Conservation (phyloP, 2,797 vertebrate genomes). For the Semotilus atromaculatus region DNA sequence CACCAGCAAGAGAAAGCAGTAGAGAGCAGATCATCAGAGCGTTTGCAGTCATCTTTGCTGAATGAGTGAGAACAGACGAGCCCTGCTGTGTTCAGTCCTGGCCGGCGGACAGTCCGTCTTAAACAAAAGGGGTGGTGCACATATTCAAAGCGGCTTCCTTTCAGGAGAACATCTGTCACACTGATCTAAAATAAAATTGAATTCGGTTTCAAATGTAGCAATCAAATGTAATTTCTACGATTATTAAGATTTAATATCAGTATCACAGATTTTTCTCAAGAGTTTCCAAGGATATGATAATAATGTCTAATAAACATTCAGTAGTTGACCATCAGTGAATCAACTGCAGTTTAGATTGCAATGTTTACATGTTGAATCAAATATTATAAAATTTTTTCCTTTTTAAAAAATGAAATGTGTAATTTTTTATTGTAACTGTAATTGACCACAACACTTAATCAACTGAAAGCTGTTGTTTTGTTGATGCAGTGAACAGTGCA, state of each 20-base stretch:
- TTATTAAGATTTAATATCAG: no score
- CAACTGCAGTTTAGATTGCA: not conserved
- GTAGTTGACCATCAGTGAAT: not conserved
- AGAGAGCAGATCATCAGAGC: not conserved
- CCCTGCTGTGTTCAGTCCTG: not conserved
- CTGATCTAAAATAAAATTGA: not conserved
- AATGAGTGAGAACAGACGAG: not conserved
- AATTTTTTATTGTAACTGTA: not conserved
- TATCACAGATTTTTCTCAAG: no score
- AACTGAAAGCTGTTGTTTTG: not conserved
- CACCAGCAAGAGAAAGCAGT: conserved; percentile 6
- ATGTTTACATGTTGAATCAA: not conserved
- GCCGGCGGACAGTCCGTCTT: not conserved
- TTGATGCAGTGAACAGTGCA: not conserved
- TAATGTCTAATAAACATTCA: not conserved
- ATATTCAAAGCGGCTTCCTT: conserved; percentile 4
- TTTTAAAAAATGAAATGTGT: not conserved
- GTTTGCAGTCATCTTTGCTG: not conserved
- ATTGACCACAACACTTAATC: not conserved
- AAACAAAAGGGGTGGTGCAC: not conserved
- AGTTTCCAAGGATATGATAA: not conserved
- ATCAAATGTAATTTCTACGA: no score
- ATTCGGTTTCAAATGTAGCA: no score
- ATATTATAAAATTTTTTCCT: not conserved
- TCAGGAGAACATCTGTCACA: not conserved